Conservation (phyloP, 2,113 vertebrate species). For the Pipa parva region DNA sequence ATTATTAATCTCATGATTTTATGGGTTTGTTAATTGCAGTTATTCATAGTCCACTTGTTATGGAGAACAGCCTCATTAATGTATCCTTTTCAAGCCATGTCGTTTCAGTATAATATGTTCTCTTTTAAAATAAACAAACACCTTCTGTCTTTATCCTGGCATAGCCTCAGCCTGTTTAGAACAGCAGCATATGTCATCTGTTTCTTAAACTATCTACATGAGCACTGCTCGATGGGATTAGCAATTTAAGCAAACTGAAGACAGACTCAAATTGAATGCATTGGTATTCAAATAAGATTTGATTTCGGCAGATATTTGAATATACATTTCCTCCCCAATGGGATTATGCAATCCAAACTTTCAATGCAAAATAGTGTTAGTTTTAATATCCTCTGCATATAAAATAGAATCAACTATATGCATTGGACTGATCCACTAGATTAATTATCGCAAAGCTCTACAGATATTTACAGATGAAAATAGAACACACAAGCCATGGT, state of each 20-base stretch:
- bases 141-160: slow-evolving; percentile 50
- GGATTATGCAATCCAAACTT: background rate
- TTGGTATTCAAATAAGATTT: slow-evolving; percentile 43
- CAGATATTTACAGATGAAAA: background rate
- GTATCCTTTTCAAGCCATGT: slow-evolving; percentile 14
- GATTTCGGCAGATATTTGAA: slow-evolving; percentile 37
- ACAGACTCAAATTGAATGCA: slow-evolving; percentile 39
- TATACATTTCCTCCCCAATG: slow-evolving; percentile 27
- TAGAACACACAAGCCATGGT: too few species aligned
- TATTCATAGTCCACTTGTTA: slow-evolving; percentile 14
- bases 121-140: slow-evolving; percentile 52
- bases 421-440: background rate
- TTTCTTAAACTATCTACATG: slow-evolving; percentile 34
- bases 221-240: slow-evolving; percentile 36
- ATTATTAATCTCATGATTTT: slow-evolving; percentile 21
- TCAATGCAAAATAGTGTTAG: background rate
- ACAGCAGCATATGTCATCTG: slow-evolving; percentile 41
- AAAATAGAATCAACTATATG: background rate
- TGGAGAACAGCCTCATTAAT: background rate
- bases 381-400: background rate
- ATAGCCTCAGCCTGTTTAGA: slow-evolving; percentile 42
- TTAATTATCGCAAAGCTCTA: background rate
- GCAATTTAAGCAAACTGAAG: slow-evolving; percentile 46
- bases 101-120: slow-evolving; percentile 20
- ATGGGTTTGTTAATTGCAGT: slow-evolving; percentile 35